Conservation (phyloP, 2,113 vertebrate species). For the Ahaetulla prasina region DNA sequence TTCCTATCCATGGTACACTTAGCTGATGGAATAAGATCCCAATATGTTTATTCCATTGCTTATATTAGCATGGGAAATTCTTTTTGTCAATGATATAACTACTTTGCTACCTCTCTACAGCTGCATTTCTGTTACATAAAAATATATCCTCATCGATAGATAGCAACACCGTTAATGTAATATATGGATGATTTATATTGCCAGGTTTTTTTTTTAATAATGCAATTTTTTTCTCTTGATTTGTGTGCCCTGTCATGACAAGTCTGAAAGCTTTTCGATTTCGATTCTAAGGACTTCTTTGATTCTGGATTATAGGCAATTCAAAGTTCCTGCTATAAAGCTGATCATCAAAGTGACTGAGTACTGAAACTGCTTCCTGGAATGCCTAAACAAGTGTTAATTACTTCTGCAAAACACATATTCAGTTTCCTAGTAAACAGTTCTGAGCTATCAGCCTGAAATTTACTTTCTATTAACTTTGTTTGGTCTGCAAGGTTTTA, state of each 20-base stretch:
- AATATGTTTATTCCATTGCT: background rate
- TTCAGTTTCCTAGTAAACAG: conserved; percentile 63
- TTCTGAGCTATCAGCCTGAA: conserved; percentile 57
- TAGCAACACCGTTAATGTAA: background rate
- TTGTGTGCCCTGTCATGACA: background rate
- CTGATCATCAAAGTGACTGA: conserved; percentile 58
- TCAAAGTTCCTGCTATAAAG: conserved; percentile 45
- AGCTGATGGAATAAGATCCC: background rate
- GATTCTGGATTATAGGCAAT: conserved; percentile 45
- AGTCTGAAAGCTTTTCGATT: background rate
- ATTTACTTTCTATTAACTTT: conserved; percentile 65
- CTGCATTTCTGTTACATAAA: background rate
- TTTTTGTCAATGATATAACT: background rate
- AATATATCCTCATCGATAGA: background rate
- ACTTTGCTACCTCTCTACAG: no score
- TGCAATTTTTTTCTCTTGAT: background rate
- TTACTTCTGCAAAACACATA: conserved; percentile 67
- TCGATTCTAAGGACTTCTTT: background rate
- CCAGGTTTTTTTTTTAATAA: background rate
- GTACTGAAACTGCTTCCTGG: conserved; percentile 50
- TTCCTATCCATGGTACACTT: no score
- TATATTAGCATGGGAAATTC: background rate
- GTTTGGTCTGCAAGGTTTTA: conserved; percentile 22
- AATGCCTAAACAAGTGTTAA: conserved; percentile 63
- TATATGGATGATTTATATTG: background rate